A percentile compares a stretch with the other conserved stretches of the same genome.
phyloP scores from a whole-genome alignment of 2,113 vertebrate genomes.

The Petroica traversi region DNA sequence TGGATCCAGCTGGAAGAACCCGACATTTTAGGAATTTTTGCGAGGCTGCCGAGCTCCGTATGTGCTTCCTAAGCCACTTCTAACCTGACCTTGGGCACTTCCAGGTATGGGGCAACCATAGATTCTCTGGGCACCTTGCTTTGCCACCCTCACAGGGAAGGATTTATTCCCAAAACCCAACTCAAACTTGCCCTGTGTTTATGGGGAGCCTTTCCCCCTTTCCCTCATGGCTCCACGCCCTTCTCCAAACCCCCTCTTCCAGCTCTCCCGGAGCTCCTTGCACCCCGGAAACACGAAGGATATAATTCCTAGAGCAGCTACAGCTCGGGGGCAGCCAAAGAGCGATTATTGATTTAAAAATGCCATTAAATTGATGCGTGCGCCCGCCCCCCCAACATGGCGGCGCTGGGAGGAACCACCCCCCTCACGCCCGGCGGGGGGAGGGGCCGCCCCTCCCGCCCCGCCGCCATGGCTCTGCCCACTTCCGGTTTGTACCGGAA shows the following conservation, averaged over 20 bases:
- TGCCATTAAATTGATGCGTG: background rate
- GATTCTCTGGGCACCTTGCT: background rate
- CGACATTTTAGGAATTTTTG: fast-evolving
- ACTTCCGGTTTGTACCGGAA: fast-evolving
- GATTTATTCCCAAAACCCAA: background rate
- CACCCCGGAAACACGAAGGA: background rate
- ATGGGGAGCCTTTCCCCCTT: background rate
- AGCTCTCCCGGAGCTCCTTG: background rate
- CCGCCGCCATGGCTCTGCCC: fast-evolving
- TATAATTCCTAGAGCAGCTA: background rate
- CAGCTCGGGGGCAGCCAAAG: background rate
- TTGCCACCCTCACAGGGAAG: background rate
- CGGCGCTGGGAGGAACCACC: background rate
- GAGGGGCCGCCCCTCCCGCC: fast-evolving
- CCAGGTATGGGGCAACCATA: background rate
- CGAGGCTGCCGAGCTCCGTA: background rate
- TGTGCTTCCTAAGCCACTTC: background rate
- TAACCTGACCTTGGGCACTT: background rate
- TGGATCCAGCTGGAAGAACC: background rate
- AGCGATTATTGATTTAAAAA: background rate
- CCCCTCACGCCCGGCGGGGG: background rate
- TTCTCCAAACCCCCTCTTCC: background rate
- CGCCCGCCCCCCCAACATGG: background rate
- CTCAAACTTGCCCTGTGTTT: background rate
- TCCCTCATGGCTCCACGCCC: background rate